Evolutionary conservation across 2,797 vertebrate genomes (phyloP).

Genomic region (Microctenopoma steveboyesi): DNA sequence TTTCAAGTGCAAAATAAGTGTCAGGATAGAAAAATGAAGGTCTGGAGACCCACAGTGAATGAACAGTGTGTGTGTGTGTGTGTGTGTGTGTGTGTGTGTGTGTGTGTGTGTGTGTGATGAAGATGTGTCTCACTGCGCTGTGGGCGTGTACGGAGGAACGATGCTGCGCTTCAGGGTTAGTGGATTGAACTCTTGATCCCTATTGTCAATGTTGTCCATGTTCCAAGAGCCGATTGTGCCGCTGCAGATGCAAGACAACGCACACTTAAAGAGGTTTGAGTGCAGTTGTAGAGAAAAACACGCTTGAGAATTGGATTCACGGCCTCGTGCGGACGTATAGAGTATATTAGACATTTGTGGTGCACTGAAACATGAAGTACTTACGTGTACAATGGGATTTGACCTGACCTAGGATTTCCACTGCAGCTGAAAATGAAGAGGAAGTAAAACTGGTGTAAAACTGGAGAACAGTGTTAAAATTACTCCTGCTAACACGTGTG

Average conservation of each 20-base stretch:
- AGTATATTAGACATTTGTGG: not conserved
- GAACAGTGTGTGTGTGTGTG: too few species aligned
- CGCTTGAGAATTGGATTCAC: not conserved
- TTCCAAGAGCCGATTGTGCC: conserved; percentile 76
- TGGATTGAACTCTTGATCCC: conserved; percentile 58
- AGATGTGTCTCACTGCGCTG: conserved; percentile 65
- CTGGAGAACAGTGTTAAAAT: not conserved
- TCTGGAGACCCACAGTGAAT: too few species aligned
- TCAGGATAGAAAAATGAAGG: too few species aligned
- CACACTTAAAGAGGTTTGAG: not conserved
- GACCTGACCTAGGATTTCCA: conserved; percentile 73
- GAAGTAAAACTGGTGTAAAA: not conserved
- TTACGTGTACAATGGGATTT: conserved; percentile 81
- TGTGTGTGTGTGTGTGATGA: not conserved
- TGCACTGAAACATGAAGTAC: conserved; percentile 23
- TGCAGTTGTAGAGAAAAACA: not conserved
- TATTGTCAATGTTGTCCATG: conserved; percentile 76
- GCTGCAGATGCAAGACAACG: conserved; percentile 60
- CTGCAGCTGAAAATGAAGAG: conserved; percentile 71
- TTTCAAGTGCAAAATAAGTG: not conserved
- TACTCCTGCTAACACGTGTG: not conserved
- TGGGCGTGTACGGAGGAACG: conserved; percentile 51
- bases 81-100: too few species aligned
- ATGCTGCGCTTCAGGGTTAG: conserved; percentile 67
- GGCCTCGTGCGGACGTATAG: not conserved